These are phyloP conservation scores for Aphyosemion australe DNA, from an alignment of 2,113 vertebrate genomes.

Conservation along the genomic window DNA sequence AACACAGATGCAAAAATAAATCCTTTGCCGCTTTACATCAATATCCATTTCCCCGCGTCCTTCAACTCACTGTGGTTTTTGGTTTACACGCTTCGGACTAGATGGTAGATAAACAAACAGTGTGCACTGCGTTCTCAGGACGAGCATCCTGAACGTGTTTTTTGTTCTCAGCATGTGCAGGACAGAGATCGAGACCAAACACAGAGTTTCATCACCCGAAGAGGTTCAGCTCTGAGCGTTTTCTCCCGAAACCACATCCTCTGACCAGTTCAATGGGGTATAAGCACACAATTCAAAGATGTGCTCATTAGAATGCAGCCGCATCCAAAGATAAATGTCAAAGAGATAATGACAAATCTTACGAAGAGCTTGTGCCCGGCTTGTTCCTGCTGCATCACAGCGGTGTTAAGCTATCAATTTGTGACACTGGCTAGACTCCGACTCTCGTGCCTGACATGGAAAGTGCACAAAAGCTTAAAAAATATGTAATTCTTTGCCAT, in stretches of 20 bases:
- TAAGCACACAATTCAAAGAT: slow-evolving; percentile 35
- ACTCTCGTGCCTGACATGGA: background rate
- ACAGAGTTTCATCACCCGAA: slow-evolving; percentile 11
- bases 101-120: slow-evolving; percentile 72
- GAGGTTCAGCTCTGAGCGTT: slow-evolving; percentile 11
- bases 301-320: slow-evolving; percentile 38
- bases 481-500: slow-evolving; percentile 4
- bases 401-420: slow-evolving; percentile 23
- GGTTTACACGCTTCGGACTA: slow-evolving; percentile 66
- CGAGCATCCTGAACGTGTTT: slow-evolving; percentile 43
- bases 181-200: slow-evolving; percentile 41
- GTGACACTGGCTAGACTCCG: slow-evolving; percentile 23
- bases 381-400: slow-evolving; percentile 29
- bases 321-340: slow-evolving; percentile 60
- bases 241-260: slow-evolving; percentile 18
- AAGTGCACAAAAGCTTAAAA: background rate
- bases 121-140: slow-evolving; percentile 41
- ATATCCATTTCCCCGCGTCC: slow-evolving; percentile 59
- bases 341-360: slow-evolving; percentile 16
- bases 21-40: slow-evolving; percentile 56
- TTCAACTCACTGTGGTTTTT: slow-evolving; percentile 70
- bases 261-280: slow-evolving; percentile 3
- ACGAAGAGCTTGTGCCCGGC: slow-evolving; percentile 1
- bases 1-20: slow-evolving; percentile 63
- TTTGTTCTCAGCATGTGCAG: slow-evolving; percentile 45